phyloP scores from a whole-genome alignment of 2,113 vertebrate genomes.

The Notarius lentiginosus region DNA sequence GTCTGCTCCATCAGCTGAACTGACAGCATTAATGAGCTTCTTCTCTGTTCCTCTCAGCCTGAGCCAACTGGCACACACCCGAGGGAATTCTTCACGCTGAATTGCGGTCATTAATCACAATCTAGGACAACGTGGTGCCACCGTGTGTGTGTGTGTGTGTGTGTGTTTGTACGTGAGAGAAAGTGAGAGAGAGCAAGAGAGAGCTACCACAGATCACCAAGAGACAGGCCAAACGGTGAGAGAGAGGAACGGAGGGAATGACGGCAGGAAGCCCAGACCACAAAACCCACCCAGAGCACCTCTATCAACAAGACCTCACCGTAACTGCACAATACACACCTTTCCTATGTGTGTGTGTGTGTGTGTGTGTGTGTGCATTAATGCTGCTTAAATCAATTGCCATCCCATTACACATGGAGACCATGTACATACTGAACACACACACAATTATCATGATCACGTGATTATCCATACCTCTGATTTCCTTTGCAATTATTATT shows the following conservation, averaged over 20 bases:
- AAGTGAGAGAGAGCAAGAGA: background rate
- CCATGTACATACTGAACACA: background rate
- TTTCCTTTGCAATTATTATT: no score
- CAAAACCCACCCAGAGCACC: slow-evolving; percentile 8
- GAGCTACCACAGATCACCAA: background rate
- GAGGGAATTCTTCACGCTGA: slow-evolving; percentile 82
- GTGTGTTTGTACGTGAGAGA: background rate
- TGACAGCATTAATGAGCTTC: slow-evolving; percentile 83
- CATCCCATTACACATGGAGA: background rate
- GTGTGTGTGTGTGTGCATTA: background rate
- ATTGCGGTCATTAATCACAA: slow-evolving; percentile 85
- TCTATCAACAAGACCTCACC: background rate
- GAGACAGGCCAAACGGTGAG: slow-evolving; percentile 22
- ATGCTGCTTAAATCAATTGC: background rate
- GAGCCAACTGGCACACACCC: slow-evolving; percentile 81
- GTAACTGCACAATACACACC: background rate
- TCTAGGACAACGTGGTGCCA: slow-evolving; percentile 76
- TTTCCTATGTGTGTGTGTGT: background rate
- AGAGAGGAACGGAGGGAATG: slow-evolving; percentile 1
- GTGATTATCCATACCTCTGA: no score
- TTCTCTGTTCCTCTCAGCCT: slow-evolving; percentile 65
- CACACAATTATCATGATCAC: background rate
- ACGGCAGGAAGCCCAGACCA: slow-evolving; percentile 6
- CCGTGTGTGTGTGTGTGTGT: slow-evolving; percentile 39
- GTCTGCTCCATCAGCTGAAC: slow-evolving; percentile 70